These are phyloP conservation scores for Arctopsyche grandis DNA, from an alignment of 1,140 invertebrate species.

Conservation along the genomic window DNA sequence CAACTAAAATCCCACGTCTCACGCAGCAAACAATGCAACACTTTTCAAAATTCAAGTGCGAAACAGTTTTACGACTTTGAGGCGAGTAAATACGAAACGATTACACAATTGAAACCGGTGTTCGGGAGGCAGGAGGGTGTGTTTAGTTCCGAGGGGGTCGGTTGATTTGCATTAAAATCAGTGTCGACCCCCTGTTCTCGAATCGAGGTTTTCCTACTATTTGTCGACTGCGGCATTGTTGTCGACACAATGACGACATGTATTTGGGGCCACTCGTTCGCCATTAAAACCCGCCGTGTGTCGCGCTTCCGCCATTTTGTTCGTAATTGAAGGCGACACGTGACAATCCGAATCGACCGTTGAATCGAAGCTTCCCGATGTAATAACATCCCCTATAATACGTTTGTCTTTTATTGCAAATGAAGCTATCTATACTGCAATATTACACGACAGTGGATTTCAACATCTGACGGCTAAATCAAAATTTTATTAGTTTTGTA, in stretches of 20 bases:
- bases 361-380: neutral
- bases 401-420: no score
- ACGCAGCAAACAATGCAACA: no score
- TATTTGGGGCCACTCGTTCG: neutral
- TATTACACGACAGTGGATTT: no score
- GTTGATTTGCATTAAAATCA: constrained; percentile 22
- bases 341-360: neutral
- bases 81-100: neutral
- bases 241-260: constrained; percentile 44
- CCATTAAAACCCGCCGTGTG: constrained; percentile 33
- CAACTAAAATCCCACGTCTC: no score
- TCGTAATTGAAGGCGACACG: constrained; percentile 15
- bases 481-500: no score
- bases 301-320: constrained; percentile 47
- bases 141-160: no score
- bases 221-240: constrained; percentile 48
- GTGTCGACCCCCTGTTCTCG: neutral
- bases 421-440: no score
- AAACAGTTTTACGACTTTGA: constrained; percentile 14
- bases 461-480: no score
- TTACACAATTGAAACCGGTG: no score
- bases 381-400: no score
- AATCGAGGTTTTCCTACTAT: constrained; percentile 45
- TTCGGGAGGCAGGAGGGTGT: no score
- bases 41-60: neutral